A percentile compares a stretch with the other conserved stretches of the same genome.
Evolutionary conservation across 2,888 invertebrate species (phyloP).

Genomic region (Eudasyphora cyanicolor): DNA sequence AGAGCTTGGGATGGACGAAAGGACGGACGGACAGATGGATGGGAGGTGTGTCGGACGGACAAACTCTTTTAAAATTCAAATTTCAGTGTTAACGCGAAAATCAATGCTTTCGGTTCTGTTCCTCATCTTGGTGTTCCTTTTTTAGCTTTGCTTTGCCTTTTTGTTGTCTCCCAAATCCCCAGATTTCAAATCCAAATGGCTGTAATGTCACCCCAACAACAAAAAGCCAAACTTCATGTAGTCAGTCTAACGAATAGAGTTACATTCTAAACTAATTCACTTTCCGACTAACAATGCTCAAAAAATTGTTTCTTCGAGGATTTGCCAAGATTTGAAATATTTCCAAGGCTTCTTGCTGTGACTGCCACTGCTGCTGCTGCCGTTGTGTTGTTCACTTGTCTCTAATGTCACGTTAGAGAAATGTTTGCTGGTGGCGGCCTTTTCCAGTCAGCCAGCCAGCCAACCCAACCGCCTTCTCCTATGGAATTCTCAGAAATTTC

Average conservation of each 20-base stretch:
- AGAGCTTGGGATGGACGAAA: constrained; percentile 2
- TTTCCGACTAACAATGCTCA: constrained; percentile 54
- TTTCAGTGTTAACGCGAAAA: constrained; percentile 33
- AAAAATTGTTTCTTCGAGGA: constrained; percentile 47
- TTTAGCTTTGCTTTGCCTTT: background rate
- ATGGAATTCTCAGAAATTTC: constrained; percentile 21
- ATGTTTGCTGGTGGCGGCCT: constrained; percentile 16
- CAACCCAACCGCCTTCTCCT: background rate
- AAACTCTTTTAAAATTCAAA: constrained; percentile 34
- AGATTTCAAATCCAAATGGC: constrained; percentile 13
- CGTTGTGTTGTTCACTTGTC: constrained; percentile 24
- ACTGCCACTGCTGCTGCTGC: background rate
- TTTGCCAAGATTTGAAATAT: constrained; percentile 31
- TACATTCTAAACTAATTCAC: constrained; percentile 59
- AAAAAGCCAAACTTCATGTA: no score
- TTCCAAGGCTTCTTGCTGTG: background rate
- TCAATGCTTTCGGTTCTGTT: constrained; percentile 17
- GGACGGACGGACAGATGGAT: constrained; percentile 4
- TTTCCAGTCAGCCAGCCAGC: background rate
- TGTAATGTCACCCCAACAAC: constrained; percentile 2
- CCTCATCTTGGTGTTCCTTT: background rate
- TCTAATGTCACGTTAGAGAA: constrained; percentile 38
- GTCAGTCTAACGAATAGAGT: background rate
- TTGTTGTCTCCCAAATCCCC: background rate
- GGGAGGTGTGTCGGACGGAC: background rate